These are phyloP conservation scores for Tiliqua scincoides DNA, from an alignment of 2,113 vertebrate genomes.

Conservation along the genomic window DNA sequence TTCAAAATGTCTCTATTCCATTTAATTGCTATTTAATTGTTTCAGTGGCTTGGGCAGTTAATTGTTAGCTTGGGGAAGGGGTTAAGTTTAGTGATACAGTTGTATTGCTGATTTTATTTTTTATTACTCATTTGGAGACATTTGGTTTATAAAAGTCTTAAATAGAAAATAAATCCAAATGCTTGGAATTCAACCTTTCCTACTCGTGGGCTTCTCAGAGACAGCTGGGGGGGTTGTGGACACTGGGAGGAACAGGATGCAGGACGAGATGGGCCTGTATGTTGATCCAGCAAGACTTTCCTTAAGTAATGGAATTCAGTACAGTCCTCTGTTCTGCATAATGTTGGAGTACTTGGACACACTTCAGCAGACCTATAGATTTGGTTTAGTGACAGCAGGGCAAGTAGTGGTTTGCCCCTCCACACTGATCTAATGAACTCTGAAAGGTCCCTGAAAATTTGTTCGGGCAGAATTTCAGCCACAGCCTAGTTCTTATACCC, in stretches of 20 bases:
- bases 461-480: too few relatives aligned
- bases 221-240: neutral
- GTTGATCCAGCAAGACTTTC: too few relatives aligned
- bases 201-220: too few relatives aligned
- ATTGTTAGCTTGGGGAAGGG: neutral
- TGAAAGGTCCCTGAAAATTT: too few relatives aligned
- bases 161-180: neutral
- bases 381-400: neutral
- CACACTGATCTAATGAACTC: too few relatives aligned
- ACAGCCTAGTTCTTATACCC: too few relatives aligned
- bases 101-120: neutral
- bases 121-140: neutral
- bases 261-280: too few relatives aligned
- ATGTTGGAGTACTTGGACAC: neutral
- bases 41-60: neutral
- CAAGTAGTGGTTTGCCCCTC: neutral
- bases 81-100: neutral
- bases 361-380: neutral
- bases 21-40: too few relatives aligned
- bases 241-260: too few relatives aligned
- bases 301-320: neutral
- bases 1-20: too few relatives aligned
- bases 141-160: neutral
- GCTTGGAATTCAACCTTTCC: neutral
- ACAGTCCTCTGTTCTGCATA: neutral